Evolutionary conservation across 2,797 vertebrate genomes (phyloP), one percentile per base, ranked within the genome.

Genomic region (Manis javanica): DNA sequence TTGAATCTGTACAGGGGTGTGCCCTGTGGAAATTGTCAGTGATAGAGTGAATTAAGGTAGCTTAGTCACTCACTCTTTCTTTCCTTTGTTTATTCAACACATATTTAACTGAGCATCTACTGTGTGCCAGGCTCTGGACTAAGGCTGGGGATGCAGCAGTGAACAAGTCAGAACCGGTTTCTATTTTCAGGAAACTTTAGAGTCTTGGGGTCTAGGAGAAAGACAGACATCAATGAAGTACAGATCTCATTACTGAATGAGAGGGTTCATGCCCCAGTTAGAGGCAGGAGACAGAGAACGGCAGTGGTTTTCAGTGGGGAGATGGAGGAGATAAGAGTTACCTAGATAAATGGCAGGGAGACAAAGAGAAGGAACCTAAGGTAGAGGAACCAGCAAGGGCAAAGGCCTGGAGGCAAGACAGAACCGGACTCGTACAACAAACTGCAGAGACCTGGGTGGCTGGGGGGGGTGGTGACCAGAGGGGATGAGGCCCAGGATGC

Each of bases 401-500:
- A 4, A 61, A 79, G 31, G 19, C n/a, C 31, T 39, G 14, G 64
- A 49, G 16, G 26, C 34, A 7, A 78, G 46, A 42, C 0, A 11
- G 34, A 29, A 18, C 6, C 16, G 10, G 55, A 18, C 42, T 39
- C 29, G 0, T 5, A 7, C 11, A 21, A 61, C 15, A 7, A 23
- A 2, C 19, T 5, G 1, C 3, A 3, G 24, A 72, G 63, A 46
- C 11, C 42, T 7, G 4, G 51, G 53, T 2, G 12, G 5, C 23
- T 5, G 1, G 37, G 31, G 26, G 39, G 2, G 7, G 10, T 1
- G 3, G 42, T 5, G 16, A 66, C 24, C 2, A 0, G 81, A 2
- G 15, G 42, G 7, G 0, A 29, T 2, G 39, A 79, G 77, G 46
- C 24, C 26, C 8, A 64, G 7, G 59, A 34, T 12, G 24, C 53